Percentiles rank a stretch among this genome's conserved stretches.
phyloP scores from a whole-genome alignment of 2,113 vertebrate genomes.

The Amazona vittata region DNA sequence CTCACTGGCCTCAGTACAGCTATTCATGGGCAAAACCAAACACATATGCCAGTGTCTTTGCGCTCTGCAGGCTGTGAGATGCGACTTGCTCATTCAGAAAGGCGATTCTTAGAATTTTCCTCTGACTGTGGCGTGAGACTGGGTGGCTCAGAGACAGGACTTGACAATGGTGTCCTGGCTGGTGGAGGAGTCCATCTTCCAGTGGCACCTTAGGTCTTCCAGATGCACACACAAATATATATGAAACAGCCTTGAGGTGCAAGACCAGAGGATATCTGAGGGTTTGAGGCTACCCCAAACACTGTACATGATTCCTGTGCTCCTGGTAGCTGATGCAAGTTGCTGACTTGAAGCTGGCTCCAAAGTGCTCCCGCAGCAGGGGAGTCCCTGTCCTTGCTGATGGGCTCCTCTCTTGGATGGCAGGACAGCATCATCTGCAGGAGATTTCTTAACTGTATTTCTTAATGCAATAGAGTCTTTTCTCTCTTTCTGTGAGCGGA shows the following conservation, averaged over 20 bases:
- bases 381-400: rapidly evolving
- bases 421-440: background rate
- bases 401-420: rapidly evolving
- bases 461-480: background rate
- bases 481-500: rapidly evolving
- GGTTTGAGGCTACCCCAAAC: background rate
- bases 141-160: background rate
- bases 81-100: background rate
- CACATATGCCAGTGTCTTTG: background rate
- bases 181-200: background rate
- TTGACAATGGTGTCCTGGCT: background rate
- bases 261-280: background rate
- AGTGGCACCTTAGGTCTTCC: background rate
- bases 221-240: background rate
- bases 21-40: conserved; percentile 25
- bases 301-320: background rate
- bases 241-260: background rate
- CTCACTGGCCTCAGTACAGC: background rate
- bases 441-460: background rate
- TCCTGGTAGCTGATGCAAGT: background rate
- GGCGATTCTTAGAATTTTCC: background rate
- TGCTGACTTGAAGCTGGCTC: background rate
- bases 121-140: background rate
- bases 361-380: rapidly evolving
- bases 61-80: background rate